A percentile compares a stretch with the other conserved stretches of the same genome.
phyloP scores from a whole-genome alignment of 2,888 invertebrate species.

The Himalopsyche japonica region DNA sequence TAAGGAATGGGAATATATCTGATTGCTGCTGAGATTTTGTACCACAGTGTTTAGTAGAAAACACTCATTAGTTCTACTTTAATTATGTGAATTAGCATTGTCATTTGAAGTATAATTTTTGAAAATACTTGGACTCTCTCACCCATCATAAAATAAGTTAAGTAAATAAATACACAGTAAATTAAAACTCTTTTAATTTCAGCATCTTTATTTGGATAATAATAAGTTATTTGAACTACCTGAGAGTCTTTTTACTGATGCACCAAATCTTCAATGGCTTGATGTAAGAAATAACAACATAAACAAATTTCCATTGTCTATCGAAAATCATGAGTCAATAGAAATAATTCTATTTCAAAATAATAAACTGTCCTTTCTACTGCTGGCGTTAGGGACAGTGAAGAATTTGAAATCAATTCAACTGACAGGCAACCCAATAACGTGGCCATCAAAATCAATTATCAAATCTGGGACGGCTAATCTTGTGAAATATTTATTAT shows the following conservation, averaged over 20 bases:
- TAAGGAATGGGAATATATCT: no score
- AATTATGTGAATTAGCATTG: no score
- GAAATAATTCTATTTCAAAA: conserved; percentile 68
- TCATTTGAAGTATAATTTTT: no score
- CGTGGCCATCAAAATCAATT: conserved; percentile 61
- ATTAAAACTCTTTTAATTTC: conserved; percentile 41
- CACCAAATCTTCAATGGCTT: conserved; percentile 64
- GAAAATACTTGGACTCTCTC: no score
- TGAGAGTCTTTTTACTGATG: conserved; percentile 60
- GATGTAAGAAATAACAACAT: conserved; percentile 67
- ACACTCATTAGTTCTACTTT: no score
- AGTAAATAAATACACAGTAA: no score
- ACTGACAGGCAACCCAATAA: conserved; percentile 64
- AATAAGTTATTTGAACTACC: conserved; percentile 61
- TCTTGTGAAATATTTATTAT: conserved; percentile 49
- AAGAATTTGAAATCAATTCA: conserved; percentile 64
- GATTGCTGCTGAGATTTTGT: no score
- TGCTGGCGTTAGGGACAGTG: conserved; percentile 66
- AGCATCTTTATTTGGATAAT: conserved; percentile 56
- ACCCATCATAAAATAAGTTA: no score
- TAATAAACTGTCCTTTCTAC: conserved; percentile 63
- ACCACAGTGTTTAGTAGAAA: no score
- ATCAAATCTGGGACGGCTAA: conserved; percentile 56
- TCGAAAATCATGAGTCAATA: conserved; percentile 61
- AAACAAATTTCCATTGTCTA: conserved; percentile 57